Evolutionary conservation across 37 sponge, comb jelly and placozoan genomes (phyloP), one percentile per base, ranked within the genome.

Genomic region (Cliona cf. orientalis): DNA sequence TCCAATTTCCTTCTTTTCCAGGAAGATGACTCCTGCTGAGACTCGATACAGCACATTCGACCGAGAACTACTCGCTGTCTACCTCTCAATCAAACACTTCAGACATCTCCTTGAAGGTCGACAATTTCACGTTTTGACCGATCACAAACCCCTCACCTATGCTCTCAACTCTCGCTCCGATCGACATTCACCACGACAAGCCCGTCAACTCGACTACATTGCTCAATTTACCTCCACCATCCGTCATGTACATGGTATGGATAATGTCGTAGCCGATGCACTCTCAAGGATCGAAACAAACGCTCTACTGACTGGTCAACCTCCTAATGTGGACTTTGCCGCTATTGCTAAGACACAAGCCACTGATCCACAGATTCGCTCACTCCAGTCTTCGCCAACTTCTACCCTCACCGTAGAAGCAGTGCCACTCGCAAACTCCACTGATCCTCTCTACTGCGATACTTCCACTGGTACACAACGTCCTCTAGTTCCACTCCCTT

Each of bases 41-140:
- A 86, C 65, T 1, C 77, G 79, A 46, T 91, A 91, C 79, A 91
- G 91, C 33, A 81, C 91, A 66, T 91, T 91, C 33, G 91, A 86
- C 67, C 45, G 91, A 2, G 78, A 91, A 61, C 28, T 91, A 23
- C 68, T 91, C 19, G 91, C 83, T 35, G 79, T 76, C 0, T 84
- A 80, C 70, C 70, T 84, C 5, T 68, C 90, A 26, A 84, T 84
- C 62, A 79, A 58, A 65, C 82, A 91, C 40, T 91, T 91, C 61
- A 44, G 87, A 2, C 79, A 91, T 60, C 71, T 86, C 53, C 72
- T 91, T 21, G 87, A 91, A 71, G 82, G 91, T 23, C 49, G 89
- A 3, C 34, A 12, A 2, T 84, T 84, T 38, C 81, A 80, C 39
- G 75, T 90, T 2, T 64, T 90, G 23, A 86, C 86, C 1, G 90